Evolutionary conservation across 2,888 invertebrate species (phyloP), one percentile per base, ranked within the genome.

Genomic region (Scotopteryx bipunctaria): DNA sequence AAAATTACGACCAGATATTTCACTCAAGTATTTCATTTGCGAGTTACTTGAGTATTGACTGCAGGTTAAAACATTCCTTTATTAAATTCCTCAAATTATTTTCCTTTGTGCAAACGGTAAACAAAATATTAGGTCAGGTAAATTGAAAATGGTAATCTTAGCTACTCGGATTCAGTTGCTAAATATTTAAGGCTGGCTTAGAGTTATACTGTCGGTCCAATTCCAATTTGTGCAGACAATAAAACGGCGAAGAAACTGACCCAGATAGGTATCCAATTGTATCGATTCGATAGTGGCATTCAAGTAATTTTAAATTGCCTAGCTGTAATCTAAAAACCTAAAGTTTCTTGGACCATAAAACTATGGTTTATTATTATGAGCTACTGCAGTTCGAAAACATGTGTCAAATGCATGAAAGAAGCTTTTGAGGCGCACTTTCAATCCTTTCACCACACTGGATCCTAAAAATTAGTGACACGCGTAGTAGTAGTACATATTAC

Each of bases 21-120:
- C 27, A 17, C 8, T 13, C 13, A 44, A 35, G 17, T 19, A 41
- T 48, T 41, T 36, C 4, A 41, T 16, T 23, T 23, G 11, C 15
- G 16, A 19, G 27, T 41, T 45, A 16, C 19, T 35, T 13, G 25
- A 23, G 44, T 41, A 56, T 44, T 42, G 47, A 50, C 43, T 42
- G 13, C 27, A 51, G 41, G 37, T 29, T 37, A 15, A 25, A 25
- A 33, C 16, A 23, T 45, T 38, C 48, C 41, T 55, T 55, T 57
- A 62, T 58, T 60, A 58, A 62, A 62, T 58, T 58, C 54, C 58
- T 58, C 5, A 59, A 52, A 61, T 51, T 42, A 52, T 53, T 55
- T 55, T 37, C 46, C 55, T 56, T 60, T 59, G 51, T 47, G 38
- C 19, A 21, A 32, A 40, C 48, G 33, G 49, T 53, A 55, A 52